Conservation (phyloP, 2,888 invertebrate species). For the Chydorus sphaericus region DNA sequence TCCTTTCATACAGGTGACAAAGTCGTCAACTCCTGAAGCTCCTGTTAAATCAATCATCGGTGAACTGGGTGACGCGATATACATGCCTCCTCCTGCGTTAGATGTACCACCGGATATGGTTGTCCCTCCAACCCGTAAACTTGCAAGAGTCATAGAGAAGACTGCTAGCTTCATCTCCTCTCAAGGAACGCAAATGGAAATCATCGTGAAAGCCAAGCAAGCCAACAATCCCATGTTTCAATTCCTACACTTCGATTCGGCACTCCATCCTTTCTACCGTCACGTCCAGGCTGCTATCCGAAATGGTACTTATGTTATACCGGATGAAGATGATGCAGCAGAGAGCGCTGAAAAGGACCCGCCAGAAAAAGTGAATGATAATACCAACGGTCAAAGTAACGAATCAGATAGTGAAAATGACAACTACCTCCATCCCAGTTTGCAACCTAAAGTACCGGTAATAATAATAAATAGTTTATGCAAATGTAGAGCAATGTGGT, state of each 20-base stretch:
- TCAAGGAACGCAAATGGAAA: constrained; percentile 97
- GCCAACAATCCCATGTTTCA: constrained; percentile 81
- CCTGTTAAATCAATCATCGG: constrained; percentile 35
- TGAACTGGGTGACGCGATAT: constrained; percentile 41
- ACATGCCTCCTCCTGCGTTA: constrained; percentile 52
- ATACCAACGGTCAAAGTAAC: constrained; percentile 35
- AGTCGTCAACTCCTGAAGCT: no score
- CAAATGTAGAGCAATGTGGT: background rate
- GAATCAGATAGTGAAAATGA: constrained; percentile 22
- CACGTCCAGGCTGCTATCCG: constrained; percentile 29
- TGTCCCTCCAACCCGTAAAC: constrained; percentile 73
- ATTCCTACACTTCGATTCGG: constrained; percentile 74
- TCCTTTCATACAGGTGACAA: no score
- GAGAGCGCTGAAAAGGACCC: constrained; percentile 16
- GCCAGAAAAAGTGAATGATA: constrained; percentile 30
- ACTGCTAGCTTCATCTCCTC: constrained; percentile 68
- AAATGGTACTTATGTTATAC: constrained; percentile 10
- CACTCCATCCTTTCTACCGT: constrained; percentile 76
- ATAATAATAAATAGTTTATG: background rate
- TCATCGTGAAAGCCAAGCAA: constrained; percentile 94
- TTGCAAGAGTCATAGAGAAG: constrained; percentile 87
- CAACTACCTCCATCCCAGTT: constrained; percentile 67
- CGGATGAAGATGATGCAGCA: constrained; percentile 13
- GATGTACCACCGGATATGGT: constrained; percentile 57
- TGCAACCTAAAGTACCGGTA: constrained; percentile 42